phyloP scores from a whole-genome alignment of 2,113 vertebrate genomes.

The Mormyrus iriodes region DNA sequence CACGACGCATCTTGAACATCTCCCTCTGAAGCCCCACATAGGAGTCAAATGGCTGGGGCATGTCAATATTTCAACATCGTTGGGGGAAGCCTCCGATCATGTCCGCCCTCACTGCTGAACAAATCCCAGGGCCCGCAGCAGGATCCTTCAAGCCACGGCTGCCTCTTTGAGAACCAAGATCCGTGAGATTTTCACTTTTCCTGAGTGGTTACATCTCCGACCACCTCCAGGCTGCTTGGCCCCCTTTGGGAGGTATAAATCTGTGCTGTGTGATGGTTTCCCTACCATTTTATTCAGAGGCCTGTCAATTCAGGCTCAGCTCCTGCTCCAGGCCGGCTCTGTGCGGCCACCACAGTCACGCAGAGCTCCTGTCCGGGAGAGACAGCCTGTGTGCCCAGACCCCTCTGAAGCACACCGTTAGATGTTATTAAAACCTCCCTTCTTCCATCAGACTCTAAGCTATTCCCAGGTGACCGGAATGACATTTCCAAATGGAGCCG shows the following conservation, averaged over 20 bases:
- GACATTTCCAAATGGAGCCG: slow-evolving; percentile 25
- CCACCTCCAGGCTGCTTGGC: neutral
- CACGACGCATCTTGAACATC: neutral
- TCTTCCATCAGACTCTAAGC: slow-evolving; percentile 5
- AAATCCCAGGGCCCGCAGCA: slow-evolving; percentile 18
- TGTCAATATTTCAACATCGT: neutral
- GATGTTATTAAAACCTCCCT: slow-evolving; percentile 27
- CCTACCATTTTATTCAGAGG: neutral
- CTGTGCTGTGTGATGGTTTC: neutral
- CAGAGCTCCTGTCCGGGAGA: neutral
- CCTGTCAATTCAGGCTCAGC: neutral
- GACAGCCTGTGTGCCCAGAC: neutral
- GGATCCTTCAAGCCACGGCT: slow-evolving; percentile 25
- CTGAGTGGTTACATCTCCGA: neutral
- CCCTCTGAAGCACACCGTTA: slow-evolving; percentile 5
- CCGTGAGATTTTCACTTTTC: neutral
- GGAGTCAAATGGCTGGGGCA: neutral
- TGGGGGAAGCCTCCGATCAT: neutral
- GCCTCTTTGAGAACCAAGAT: slow-evolving; percentile 10
- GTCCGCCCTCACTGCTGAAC: neutral
- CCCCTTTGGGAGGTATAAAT: neutral
- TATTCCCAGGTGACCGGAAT: slow-evolving; percentile 22
- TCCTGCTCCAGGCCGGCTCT: neutral
- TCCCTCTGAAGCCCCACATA: too few species aligned
- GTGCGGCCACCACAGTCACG: neutral